Evolutionary conservation across 1,140 invertebrate genomes (phyloP), one percentile per base, ranked within the genome.

Genomic region (Aporrectodea caliginosa): DNA sequence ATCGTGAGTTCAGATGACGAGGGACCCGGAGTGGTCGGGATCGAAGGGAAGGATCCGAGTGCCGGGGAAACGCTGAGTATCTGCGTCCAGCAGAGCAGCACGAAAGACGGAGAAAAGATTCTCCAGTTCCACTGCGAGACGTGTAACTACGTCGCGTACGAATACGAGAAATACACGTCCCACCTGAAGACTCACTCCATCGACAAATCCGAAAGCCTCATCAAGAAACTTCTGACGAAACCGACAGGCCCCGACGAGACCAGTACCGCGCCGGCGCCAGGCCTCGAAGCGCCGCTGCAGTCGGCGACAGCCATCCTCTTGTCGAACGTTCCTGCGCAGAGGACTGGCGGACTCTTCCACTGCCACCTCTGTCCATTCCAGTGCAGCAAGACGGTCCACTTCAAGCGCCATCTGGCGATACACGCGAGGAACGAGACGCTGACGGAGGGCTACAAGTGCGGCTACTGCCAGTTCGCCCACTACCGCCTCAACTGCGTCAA

Each of bases 371-470:
- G 78, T 43, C 70, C 71, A 6, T 79, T 79, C 27, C 34, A 73
- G 29, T 73, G 70, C 35, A 35, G 29, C 70, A 79, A 58, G 35
- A 33, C 73, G 27, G 72, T 69, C n/a, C 78, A 73, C 12, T 58
- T 79, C 31, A 73, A 43, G 35, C 69, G 73, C n/a, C 78, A 79
- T 34, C 70, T 73, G 12, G 69, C 58, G 32, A 73, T 33, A 12
- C 70, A 79, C n/a, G 35, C 33, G 16, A 73, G 71, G 33, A 79
- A 72, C 35, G 73, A 79, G 35, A 79, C 58, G 16, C 33, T 79
- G 68, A 79, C 69, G 1, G 78, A 79, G 34, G 78, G 78, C 16
- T 79, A 73, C 78, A 34, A 35, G 22, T 79, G 78, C n/a, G 78
- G 78, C 69, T 79, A 79, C 72, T 79, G 78, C 35, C 69, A 31